Percentiles rank a stretch among this genome's conserved stretches.
phyloP scores from a whole-genome alignment of 2,113 vertebrate species.

The Dermatemys mawii region DNA sequence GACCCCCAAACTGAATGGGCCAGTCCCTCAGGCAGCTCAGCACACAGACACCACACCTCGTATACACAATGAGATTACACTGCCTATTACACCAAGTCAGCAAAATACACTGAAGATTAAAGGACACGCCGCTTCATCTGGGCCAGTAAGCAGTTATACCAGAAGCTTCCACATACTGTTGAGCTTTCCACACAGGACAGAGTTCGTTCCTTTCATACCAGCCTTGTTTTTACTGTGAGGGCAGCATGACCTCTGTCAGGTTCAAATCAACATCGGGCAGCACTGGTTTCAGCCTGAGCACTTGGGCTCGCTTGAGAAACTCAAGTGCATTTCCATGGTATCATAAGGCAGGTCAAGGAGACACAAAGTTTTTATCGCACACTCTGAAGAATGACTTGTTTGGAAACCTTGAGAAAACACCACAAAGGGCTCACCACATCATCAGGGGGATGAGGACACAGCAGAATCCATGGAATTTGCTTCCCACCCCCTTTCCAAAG shows the following conservation, averaged over 20 bases:
- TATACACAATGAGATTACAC: background rate
- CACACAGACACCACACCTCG: background rate
- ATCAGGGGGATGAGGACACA: slow-evolving; percentile 10
- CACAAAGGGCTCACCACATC: background rate
- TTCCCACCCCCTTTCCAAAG: background rate
- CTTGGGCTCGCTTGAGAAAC: slow-evolving; percentile 23
- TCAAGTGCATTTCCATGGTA: slow-evolving; percentile 26
- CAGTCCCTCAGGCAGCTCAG: background rate
- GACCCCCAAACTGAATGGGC: background rate
- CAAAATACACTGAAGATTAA: background rate
- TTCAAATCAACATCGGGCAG: background rate
- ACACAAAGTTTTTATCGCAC: background rate
- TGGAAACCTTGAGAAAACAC: slow-evolving; percentile 23
- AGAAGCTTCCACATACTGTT: slow-evolving; percentile 26
- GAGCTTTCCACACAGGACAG: background rate
- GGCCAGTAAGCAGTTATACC: slow-evolving; percentile 23
- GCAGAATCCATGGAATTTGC: background rate
- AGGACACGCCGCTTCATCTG: slow-evolving; percentile 35
- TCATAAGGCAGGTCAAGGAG: slow-evolving; percentile 11
- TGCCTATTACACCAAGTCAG: background rate
- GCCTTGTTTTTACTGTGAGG: background rate
- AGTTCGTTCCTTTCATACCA: slow-evolving; percentile 38
- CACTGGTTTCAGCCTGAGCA: fast-evolving
- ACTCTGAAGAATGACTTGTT: slow-evolving; percentile 13
- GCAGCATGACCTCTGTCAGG: background rate